A percentile compares a stretch with the other conserved stretches of the same genome.
Evolutionary conservation across 2,797 vertebrate genomes (phyloP).

Genomic region (Vipera latastei): DNA sequence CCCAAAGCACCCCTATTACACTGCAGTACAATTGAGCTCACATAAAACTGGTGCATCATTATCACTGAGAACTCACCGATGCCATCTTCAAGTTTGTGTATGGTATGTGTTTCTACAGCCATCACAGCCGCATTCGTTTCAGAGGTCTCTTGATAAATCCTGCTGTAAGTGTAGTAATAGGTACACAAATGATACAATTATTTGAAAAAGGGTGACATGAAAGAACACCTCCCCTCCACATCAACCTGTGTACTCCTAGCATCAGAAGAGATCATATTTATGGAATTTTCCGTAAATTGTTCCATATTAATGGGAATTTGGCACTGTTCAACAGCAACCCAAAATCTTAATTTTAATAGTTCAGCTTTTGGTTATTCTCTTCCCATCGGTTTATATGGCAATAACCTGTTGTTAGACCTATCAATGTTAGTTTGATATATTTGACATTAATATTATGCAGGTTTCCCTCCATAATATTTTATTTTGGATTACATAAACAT

Average conservation of each 20-base stretch:
- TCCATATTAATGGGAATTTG: not conserved
- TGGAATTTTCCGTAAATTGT: not conserved
- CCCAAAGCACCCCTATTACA: not conserved
- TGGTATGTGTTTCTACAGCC: constrained; percentile 83
- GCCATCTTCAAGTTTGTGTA: constrained; percentile 79
- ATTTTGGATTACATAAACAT: not conserved
- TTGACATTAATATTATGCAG: not conserved
- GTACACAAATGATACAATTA: constrained; percentile 42
- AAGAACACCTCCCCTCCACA: not conserved
- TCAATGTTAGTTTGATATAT: not conserved
- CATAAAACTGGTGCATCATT: not conserved
- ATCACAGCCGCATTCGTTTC: constrained; percentile 81
- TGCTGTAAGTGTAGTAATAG: constrained; percentile 67
- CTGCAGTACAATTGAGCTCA: not conserved
- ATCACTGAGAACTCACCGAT: constrained; percentile 70
- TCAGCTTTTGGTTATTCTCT: not conserved
- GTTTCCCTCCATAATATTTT: not conserved
- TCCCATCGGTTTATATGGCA: not conserved
- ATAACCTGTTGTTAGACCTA: not conserved
- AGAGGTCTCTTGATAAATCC: constrained; percentile 78
- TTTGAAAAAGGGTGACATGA: not conserved
- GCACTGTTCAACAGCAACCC: not conserved
- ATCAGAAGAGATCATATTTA: not conserved
- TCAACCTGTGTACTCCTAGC: not conserved
- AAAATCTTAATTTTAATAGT: not conserved